Conservation (phyloP, 2,888 invertebrate genomes). For the Eupithecia centaureata region DNA sequence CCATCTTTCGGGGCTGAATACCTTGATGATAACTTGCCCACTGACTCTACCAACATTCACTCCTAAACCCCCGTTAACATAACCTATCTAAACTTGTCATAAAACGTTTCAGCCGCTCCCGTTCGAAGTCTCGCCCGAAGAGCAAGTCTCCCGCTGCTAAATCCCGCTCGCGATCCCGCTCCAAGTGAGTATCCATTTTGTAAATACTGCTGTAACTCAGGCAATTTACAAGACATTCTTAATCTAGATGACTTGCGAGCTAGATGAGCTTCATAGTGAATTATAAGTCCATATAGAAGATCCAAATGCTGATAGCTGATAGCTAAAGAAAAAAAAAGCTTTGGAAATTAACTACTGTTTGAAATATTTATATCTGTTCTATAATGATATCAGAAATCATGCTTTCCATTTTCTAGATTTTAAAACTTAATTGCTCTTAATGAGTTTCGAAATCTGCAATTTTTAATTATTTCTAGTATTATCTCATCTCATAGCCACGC, state of each 20-base stretch:
- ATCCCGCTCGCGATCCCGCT: slow-evolving; percentile 90
- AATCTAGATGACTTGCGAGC: neutral
- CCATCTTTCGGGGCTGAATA: slow-evolving; percentile 85
- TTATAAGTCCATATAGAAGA: neutral
- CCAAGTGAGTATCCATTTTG: slow-evolving; percentile 85
- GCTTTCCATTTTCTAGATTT: neutral
- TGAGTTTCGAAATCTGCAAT: neutral
- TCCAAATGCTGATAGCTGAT: too few species aligned
- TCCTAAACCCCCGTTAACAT: neutral
- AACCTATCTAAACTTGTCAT: slow-evolving; percentile 5
- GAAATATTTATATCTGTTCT: too few species aligned
- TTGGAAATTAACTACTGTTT: too few species aligned
- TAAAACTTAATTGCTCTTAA: neutral
- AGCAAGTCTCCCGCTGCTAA: slow-evolving; percentile 91
- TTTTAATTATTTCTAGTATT: neutral
- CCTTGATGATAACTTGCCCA: slow-evolving; percentile 71
- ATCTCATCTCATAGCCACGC: neutral
- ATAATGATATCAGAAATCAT: too few species aligned
- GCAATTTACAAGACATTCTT: neutral
- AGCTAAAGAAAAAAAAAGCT: too few species aligned
- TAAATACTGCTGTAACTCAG: neutral
- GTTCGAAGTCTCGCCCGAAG: slow-evolving; percentile 86
- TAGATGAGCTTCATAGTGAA: neutral
- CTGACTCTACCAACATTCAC: slow-evolving; percentile 14
- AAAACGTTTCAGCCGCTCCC: slow-evolving; percentile 60